Conservation (phyloP, 2,113 vertebrate genomes). For the Platycercus adscitus region DNA sequence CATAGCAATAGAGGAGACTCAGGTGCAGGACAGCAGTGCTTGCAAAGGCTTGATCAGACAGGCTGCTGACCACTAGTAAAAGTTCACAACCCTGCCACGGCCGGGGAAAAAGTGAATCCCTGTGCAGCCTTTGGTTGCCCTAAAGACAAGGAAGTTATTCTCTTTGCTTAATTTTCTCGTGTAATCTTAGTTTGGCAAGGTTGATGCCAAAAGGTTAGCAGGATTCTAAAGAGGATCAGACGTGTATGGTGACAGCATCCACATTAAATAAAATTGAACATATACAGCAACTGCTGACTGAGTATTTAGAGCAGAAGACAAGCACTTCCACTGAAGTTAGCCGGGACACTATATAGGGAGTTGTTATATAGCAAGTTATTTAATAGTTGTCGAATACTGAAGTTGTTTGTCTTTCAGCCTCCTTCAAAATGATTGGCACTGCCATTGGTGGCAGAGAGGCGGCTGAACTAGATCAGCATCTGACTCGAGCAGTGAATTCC, state of each 20-base stretch:
- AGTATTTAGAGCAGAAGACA: not conserved
- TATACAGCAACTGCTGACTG: not conserved
- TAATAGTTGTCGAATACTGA: not conserved
- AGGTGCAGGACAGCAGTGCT: not conserved
- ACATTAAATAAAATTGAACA: fast-evolving
- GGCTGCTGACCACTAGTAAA: not conserved
- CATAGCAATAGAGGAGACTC: not conserved
- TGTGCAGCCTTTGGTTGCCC: not conserved
- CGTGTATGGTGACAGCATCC: fast-evolving
- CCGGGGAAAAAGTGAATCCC: not conserved
- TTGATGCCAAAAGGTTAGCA: not conserved
- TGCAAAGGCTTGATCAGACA: not conserved
- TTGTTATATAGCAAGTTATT: fast-evolving
- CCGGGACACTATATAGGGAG: not conserved
- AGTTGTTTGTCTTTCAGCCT: not conserved
- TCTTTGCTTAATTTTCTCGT: not conserved
- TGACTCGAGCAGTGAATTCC: not conserved
- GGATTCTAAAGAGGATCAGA: not conserved
- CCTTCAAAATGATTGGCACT: not conserved
- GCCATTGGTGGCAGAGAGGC: not conserved
- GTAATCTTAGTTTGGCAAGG: not conserved
- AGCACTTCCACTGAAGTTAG: not conserved
- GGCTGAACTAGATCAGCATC: not conserved
- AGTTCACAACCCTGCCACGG: not conserved
- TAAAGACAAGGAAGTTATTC: not conserved